These are phyloP conservation scores for Hirudo medicinalis DNA, from an alignment of 1,140 invertebrate species.

Conservation along the genomic window DNA sequence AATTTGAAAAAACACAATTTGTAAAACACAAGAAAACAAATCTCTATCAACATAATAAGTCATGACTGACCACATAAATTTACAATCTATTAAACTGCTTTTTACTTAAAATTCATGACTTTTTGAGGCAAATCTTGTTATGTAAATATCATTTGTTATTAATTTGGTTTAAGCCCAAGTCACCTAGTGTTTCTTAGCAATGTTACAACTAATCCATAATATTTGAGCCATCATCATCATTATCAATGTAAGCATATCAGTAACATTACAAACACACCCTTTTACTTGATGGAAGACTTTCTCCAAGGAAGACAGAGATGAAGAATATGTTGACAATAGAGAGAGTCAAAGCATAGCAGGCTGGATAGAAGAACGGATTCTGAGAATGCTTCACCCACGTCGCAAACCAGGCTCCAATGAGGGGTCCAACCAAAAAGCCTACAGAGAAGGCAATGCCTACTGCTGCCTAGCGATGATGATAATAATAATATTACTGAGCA, in stretches of 20 bases:
- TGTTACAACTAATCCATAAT: constrained; percentile 10
- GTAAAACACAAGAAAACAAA: too few species aligned
- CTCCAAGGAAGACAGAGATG: constrained; percentile 60
- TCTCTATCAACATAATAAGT: too few species aligned
- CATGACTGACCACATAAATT: too few species aligned
- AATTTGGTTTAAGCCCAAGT: too few species aligned
- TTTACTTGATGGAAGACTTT: constrained; percentile 64
- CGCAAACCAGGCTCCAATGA: constrained; percentile 83
- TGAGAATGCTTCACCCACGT: constrained; percentile 47
- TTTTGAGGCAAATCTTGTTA: too few species aligned
- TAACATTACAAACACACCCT: constrained; percentile 34
- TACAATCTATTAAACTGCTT: too few species aligned
- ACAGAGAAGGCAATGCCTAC: constrained; percentile 93
- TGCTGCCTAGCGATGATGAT: constrained; percentile 73
- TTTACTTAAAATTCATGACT: too few species aligned
- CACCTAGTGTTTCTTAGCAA: too few species aligned
- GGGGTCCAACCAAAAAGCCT: constrained; percentile 86
- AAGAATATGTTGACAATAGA: constrained; percentile 65
- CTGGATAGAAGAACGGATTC: constrained; percentile 63
- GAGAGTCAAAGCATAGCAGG: constrained; percentile 66
- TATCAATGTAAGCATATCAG: constrained; percentile 19
- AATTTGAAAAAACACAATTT: too few species aligned
- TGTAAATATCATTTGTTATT: too few species aligned
- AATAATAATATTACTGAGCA: constrained; percentile 33
- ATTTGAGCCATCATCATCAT: too few species aligned